Evolutionary conservation across 2,113 vertebrate genomes (phyloP), one percentile per base, ranked within the genome.

Genomic region (Silurus asotus): DNA sequence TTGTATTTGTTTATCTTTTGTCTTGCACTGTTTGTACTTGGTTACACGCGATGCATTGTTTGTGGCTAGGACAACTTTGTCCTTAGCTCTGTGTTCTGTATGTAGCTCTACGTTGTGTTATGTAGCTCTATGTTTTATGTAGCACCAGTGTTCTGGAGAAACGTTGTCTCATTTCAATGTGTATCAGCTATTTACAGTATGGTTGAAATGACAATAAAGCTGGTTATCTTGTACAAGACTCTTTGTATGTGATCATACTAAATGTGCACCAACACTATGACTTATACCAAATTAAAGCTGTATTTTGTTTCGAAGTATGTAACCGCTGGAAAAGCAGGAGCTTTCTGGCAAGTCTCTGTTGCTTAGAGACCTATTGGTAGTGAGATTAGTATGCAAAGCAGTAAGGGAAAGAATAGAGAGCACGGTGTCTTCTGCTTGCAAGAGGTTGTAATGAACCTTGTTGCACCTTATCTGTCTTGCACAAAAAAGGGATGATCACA

Each of bases 341-440:
- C 61, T 13, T 61, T 58, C 49, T n/a, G 58, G 83, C 74, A 37
- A 20, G 76, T 80, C 86, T 86, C 88, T 80, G 89, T 89, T 89
- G 90, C 90, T 82, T 70, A 74, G 85, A 89, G 89, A 91, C 86
- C 76, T 25, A 86, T 85, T n/a, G 55, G 86, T 70, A 67, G 77
- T 76, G 58, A 91, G 89, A 94, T 94, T 91, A 92, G 86, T 86
- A 92, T 93, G 92, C 92, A 93, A 89, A 93, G 91, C 91, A 88
- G 90, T 91, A 89, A 61, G 81, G 88, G 90, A 87, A 59, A 83
- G 81, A 56, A 82, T 86, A 82, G 80, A 85, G 90, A 92, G 92
- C 89, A 90, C 58, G 85, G 88, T 49, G 88, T 92, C 88, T 90
- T 86, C 89, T 86, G 89, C 86, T 86, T 88, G 87, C 89, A 91